phyloP scores from a whole-genome alignment of 1,140 invertebrate genomes.

The Tetramorium alpestre region DNA sequence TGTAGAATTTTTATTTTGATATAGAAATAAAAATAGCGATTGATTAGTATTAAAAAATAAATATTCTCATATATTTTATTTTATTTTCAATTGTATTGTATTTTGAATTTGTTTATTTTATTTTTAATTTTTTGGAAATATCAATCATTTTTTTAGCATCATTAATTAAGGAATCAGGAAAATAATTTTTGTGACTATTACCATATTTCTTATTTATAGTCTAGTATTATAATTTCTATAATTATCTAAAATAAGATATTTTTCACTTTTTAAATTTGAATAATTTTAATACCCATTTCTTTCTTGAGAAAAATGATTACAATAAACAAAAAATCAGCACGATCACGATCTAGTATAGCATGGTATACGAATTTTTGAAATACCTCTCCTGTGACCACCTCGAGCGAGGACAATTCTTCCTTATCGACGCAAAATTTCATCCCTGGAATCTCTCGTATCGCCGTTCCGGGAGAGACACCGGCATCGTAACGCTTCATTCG shows the following conservation, averaged over 20 bases:
- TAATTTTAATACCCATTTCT: background rate
- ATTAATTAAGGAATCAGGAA: background rate
- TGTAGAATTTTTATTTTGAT: background rate
- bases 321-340: background rate
- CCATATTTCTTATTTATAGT: background rate
- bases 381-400: background rate
- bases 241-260: background rate
- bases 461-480: constrained; percentile 26
- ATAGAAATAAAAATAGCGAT: background rate
- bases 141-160: background rate
- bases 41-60: background rate
- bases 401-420: constrained; percentile 61
- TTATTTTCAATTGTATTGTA: too few relatives aligned
- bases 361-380: background rate
- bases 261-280: background rate
- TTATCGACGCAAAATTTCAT: constrained; percentile 69
- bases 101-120: background rate
- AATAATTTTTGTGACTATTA: background rate
- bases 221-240: background rate
- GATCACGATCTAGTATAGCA: background rate
- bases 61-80: background rate
- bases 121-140: background rate
- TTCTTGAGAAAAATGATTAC: background rate
- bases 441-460: constrained; percentile 36
- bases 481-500: constrained; percentile 47